Evolutionary conservation across 1,140 invertebrate species (phyloP).

Genomic region (Drosophila kikkawai): DNA sequence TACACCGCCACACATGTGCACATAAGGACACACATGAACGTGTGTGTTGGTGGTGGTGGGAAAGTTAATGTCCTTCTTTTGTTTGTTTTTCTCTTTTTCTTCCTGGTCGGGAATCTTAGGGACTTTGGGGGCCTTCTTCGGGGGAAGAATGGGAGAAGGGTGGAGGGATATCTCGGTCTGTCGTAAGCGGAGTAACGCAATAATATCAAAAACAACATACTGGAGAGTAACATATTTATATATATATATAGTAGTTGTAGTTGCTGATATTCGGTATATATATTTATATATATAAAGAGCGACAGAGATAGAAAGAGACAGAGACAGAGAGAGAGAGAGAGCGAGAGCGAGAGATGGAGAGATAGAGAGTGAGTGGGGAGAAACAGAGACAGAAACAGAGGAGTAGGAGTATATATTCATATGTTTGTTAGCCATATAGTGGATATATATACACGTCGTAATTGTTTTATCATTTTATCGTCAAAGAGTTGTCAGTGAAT

Average conservation of each 20-base stretch:
- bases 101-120: constrained; percentile 4
- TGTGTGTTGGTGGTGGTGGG: constrained; percentile 4
- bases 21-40: constrained; percentile 22
- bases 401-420: constrained; percentile 57
- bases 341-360: constrained; percentile 31
- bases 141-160: neutral
- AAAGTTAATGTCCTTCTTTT: constrained; percentile 9
- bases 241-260: constrained; percentile 51
- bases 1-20: constrained; percentile 35
- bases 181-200: constrained; percentile 68
- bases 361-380: constrained; percentile 50
- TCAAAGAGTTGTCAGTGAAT: constrained; percentile 79
- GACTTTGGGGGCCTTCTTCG: neutral
- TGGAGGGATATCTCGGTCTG: constrained; percentile 32
- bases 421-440: constrained; percentile 58
- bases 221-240: constrained; percentile 57
- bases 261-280: constrained; percentile 44
- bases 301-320: constrained; percentile 53
- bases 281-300: constrained; percentile 56
- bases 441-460: constrained; percentile 77
- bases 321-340: constrained; percentile 28
- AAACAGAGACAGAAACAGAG: constrained; percentile 57
- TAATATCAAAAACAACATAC: constrained; percentile 68
- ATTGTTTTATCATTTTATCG: constrained; percentile 85
- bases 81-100: constrained; percentile 9